Evolutionary conservation across 2,797 vertebrate genomes (phyloP), one percentile per base, ranked within the genome.

Genomic region (Arctocebus calabarensis): DNA sequence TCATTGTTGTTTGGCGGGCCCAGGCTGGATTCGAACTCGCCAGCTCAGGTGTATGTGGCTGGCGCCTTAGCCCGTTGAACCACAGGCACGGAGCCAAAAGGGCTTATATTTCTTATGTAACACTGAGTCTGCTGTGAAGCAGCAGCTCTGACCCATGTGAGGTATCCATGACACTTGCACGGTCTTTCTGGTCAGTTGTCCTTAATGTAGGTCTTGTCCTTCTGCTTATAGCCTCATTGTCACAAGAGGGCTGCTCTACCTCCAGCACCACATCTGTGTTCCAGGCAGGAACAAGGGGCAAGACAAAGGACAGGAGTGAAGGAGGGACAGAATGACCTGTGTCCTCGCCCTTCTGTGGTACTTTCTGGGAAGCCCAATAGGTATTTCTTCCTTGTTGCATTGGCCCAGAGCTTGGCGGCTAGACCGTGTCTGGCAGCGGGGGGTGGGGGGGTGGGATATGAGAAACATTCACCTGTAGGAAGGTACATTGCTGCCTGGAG

Each of bases 311-410:
- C 22, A 1, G 7, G 25, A 19, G 55, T 6, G 86, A 55, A 29
- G n/a, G 62, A 25, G 13, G 82, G 23, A 5, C 23, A 4, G 37
- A n/a, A 62, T 29, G 32, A 20, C 0, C 3, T 16, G 22, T 0
- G 40, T 14, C 27, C 19, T 40, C 17, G 14, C 19, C 19, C 6
- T 37, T 27, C 3, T 3, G 1, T 2, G 0, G 37, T 7, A 5
- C 71, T 78, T 64, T 34, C 73, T 29, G 73, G 57, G n/a, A 40
- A 2, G 29, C 22, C 37, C 27, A 4, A 34, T 10, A 3, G 1
- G 62, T 1, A 0, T 5, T 2, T 0, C 62, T 5, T 1, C 55
- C 7, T 8, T 2, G 1, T 7, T 0, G 1, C 1, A 0, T 11
- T 4, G 68, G 43, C 43, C 73, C 11, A 13, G 68, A 2, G 9